Percentiles rank a stretch among this genome's conserved stretches.
Evolutionary conservation across 2,113 vertebrate species (phyloP).

Genomic region (Carlito syrichta): DNA sequence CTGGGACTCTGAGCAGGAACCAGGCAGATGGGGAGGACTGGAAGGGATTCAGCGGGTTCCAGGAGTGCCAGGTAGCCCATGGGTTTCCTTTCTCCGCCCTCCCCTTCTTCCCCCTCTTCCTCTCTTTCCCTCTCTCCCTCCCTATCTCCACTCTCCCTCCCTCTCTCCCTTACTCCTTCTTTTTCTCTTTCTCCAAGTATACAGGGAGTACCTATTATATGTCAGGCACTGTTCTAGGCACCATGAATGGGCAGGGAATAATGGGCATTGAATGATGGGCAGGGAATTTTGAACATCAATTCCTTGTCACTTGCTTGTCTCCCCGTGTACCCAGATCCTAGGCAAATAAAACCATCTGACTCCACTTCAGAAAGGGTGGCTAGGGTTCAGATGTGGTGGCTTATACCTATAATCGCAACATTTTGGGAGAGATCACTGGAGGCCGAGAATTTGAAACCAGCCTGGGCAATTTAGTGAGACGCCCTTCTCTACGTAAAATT

Average conservation of each 20-base stretch:
- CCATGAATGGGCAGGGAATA: not conserved
- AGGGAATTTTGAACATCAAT: accelerated
- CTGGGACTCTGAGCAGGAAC: not conserved
- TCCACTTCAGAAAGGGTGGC: not conserved
- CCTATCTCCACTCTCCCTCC: no score
- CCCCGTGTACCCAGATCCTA: not conserved
- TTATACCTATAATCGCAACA: no score
- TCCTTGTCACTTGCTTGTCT: not conserved
- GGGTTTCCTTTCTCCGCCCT: not conserved
- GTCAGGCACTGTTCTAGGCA: not conserved
- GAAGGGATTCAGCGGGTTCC: not conserved
- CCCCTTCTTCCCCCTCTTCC: no score
- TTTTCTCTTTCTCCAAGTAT: not conserved
- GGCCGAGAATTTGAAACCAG: no score
- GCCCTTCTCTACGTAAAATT: no score
- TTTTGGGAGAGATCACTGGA: no score
- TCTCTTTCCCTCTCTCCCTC: not conserved
- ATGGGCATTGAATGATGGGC: not conserved
- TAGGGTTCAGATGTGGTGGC: no score
- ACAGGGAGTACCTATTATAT: not conserved
- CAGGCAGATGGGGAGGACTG: not conserved
- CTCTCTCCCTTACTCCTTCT: not conserved
- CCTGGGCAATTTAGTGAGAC: no score
- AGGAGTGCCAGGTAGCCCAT: not conserved
- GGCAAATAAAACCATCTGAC: not conserved